A percentile compares a stretch with the other conserved stretches of the same genome.
Conservation (phyloP, 2,888 invertebrate species). For the Amorpha juglandis region DNA sequence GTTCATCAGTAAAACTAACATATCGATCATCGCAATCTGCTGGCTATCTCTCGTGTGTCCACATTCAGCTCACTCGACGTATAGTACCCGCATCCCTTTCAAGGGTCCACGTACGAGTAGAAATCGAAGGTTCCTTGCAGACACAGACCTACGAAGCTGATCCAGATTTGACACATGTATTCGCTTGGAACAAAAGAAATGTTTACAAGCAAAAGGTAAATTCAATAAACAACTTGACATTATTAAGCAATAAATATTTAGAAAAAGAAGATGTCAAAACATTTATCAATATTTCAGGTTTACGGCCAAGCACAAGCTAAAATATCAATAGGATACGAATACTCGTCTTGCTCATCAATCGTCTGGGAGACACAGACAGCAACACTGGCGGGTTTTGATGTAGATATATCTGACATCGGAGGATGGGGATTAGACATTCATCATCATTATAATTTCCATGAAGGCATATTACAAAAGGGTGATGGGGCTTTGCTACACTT, state of each 20-base stretch:
- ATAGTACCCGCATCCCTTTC: constrained; percentile 91
- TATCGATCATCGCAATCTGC: constrained; percentile 98
- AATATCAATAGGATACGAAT: constrained; percentile 97
- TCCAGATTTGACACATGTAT: constrained; percentile 96
- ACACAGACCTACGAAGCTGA: constrained; percentile 98
- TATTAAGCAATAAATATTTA: not conserved
- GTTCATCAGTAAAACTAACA: constrained; percentile 95
- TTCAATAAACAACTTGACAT: not conserved
- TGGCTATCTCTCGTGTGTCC: constrained; percentile 96
- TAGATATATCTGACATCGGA: constrained; percentile 98
- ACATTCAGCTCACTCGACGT: constrained; percentile 93
- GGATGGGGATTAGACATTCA: constrained; percentile 99
- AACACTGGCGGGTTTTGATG: constrained; percentile 96
- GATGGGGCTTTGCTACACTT: constrained; percentile 97
- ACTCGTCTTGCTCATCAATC: constrained; percentile 92
- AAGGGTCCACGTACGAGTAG: constrained; percentile 95
- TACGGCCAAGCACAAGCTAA: constrained; percentile 95
- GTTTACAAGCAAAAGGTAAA: constrained; percentile 96
- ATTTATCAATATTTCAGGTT: constrained; percentile 64
- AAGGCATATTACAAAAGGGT: constrained; percentile 98
- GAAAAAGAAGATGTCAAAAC: not conserved
- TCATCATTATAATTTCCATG: constrained; percentile 99
- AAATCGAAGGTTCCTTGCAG: constrained; percentile 96
- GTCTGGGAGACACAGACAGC: constrained; percentile 98
- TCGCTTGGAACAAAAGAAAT: constrained; percentile 99